These are phyloP conservation scores for Fulica atra DNA, from an alignment of 2,113 vertebrate genomes.

Conservation along the genomic window DNA sequence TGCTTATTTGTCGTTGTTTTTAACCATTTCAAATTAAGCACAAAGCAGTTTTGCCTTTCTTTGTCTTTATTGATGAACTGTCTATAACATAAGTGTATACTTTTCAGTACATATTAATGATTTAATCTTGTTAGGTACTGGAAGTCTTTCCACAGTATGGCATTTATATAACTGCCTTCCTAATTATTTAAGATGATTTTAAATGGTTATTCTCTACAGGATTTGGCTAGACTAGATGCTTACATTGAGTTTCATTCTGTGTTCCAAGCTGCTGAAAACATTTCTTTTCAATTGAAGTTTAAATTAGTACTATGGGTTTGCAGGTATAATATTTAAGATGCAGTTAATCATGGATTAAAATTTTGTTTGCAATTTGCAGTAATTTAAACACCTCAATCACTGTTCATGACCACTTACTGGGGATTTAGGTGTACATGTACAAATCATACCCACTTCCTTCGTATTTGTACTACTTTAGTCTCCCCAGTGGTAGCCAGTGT, in stretches of 20 bases:
- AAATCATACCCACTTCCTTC: not conserved
- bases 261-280: not conserved
- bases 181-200: not conserved
- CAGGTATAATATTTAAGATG: not conserved
- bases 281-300: not conserved
- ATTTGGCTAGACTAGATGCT: not conserved
- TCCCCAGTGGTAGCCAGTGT: not conserved
- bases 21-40: not conserved
- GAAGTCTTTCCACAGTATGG: not conserved
- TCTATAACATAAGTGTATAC: not conserved
- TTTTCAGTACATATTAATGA: not conserved
- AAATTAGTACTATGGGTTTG: not conserved
- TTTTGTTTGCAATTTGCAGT: not conserved
- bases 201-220: not conserved
- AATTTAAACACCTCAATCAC: not conserved
- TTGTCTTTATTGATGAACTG: not conserved
- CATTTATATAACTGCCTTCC: accelerated
- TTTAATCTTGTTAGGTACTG: not conserved
- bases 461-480: not conserved
- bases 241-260: not conserved
- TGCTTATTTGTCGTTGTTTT: not conserved
- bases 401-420: not conserved
- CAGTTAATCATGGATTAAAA: constrained; percentile 7
- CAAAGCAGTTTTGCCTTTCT: not conserved
- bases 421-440: accelerated